Base-by-base conservation (phyloP, 2,797 vertebrate species). In the Oreonectes daqikongensis region DNA sequence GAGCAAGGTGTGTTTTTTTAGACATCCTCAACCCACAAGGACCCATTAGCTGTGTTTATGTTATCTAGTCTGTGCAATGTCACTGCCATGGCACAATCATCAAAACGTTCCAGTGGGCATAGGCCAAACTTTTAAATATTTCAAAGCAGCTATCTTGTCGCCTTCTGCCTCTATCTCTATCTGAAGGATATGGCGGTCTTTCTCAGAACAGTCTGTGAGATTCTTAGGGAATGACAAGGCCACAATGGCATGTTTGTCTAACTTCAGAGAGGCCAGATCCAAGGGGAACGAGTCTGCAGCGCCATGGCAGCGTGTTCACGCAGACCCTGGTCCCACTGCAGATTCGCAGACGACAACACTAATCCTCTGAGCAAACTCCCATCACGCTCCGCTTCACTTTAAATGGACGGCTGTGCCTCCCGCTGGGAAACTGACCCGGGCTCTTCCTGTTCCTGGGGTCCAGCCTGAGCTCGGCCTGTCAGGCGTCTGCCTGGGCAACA, bases 311-410 rank as follows among this genome's bases (percentile, higher is more conserved):
- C 18, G 9, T 50, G 68, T 46, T 76, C 46, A 55, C 5, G n/a
- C 46, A 55, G 53, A 61, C 38, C 75, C 79, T 79, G 78, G 32
- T 77, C 69, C 66, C 80, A 3, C 82, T 81, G 72, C 48, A 65
- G 83, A 88, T 85, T 85, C 85, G 88, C 77, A 84, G 86, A 77
- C 84, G 60, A 70, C 84, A 81, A 66, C 22, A 71, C 69, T 91
- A 91, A 92, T 91, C 88, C 89, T 83, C 85, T 86, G 83, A 61
- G 78, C 84, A 89, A 91, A 92, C 87, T 88, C 85, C 84, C 81
- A 86, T 90, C 82, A 88, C 78, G 84, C 88, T 91, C 86, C 53
- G 79, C 46, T 89, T 89, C 81, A 89, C 83, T 85, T 83, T 73
- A 86, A 89, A 87, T 79, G 75, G 79, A 83, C 84, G 71, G 66